These are phyloP conservation scores for Anguilla marmorata DNA, from an alignment of 2,797 vertebrate genomes.

Conservation along the genomic window DNA sequence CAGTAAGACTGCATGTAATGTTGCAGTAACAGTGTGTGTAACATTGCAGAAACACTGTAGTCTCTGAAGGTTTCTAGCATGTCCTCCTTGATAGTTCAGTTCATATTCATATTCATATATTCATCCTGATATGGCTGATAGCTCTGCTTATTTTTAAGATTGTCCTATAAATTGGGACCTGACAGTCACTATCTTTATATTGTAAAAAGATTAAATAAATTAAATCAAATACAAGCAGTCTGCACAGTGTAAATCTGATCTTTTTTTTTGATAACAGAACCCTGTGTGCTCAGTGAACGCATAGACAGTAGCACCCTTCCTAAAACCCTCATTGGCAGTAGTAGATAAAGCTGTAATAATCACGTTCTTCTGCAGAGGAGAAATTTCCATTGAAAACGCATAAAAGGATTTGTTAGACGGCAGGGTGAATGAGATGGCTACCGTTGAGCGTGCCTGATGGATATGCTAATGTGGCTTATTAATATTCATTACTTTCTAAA, in stretches of 20 bases:
- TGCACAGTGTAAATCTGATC: neutral
- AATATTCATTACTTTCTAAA: slow-evolving; percentile 51
- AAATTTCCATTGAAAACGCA: slow-evolving; percentile 40
- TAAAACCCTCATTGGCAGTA: slow-evolving; percentile 21
- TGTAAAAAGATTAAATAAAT: neutral
- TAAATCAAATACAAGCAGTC: neutral
- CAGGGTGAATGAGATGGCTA: slow-evolving; percentile 41
- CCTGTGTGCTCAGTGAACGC: slow-evolving; percentile 7
- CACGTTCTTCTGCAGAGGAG: slow-evolving; percentile 28
- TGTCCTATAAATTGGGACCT: neutral
- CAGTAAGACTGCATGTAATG: neutral
- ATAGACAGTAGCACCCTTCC: slow-evolving; percentile 19
- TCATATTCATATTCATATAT: neutral
- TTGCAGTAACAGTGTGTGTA: neutral
- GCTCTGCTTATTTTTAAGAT: neutral
- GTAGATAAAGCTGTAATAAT: slow-evolving; percentile 37
- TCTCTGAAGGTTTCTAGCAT: neutral
- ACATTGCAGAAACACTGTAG: neutral
- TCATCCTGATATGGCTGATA: neutral
- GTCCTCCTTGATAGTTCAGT: neutral
- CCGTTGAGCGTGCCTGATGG: slow-evolving; percentile 37
- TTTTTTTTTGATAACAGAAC: slow-evolving; percentile 25
- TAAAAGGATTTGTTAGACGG: slow-evolving; percentile 46
- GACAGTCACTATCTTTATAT: neutral
- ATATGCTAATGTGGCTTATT: slow-evolving; percentile 50